Evolutionary conservation across 2,888 invertebrate genomes (phyloP).

Genomic region (Disparrhopalites patrizii): DNA sequence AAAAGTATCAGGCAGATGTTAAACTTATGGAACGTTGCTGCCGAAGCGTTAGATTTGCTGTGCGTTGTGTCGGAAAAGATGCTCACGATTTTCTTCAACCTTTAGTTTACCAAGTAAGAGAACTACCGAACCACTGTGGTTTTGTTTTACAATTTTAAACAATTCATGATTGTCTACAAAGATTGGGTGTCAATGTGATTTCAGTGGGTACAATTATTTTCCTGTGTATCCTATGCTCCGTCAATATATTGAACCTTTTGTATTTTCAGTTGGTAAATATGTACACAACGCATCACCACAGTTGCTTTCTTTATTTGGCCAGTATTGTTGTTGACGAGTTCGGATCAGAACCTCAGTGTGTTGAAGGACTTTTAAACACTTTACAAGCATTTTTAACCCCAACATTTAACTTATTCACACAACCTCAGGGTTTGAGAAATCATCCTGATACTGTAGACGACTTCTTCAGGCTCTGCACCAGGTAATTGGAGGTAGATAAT

Average conservation of each 20-base stretch:
- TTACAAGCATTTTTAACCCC: conserved; percentile 75
- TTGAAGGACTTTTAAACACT: conserved; percentile 77
- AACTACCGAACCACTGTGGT: too few species aligned
- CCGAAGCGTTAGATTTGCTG: conserved; percentile 77
- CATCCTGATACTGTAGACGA: conserved; percentile 99
- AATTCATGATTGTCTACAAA: neutral
- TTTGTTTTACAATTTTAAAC: neutral
- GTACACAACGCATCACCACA: conserved; percentile 75
- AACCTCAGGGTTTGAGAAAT: conserved; percentile 72
- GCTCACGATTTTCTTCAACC: conserved; percentile 72
- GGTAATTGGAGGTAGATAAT: conserved; percentile 53
- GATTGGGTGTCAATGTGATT: neutral
- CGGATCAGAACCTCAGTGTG: conserved; percentile 65
- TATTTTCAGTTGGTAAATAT: conserved; percentile 62
- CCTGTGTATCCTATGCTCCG: too few species aligned
- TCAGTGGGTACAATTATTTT: too few species aligned
- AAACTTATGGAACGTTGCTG: conserved; percentile 90
- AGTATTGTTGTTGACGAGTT: conserved; percentile 89
- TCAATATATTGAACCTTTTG: conserved; percentile 1
- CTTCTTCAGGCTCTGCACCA: conserved; percentile 77
- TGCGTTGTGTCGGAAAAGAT: conserved; percentile 78
- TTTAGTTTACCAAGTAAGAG: conserved; percentile 57
- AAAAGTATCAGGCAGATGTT: conserved; percentile 73
- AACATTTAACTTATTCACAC: conserved; percentile 75
- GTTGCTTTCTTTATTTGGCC: conserved; percentile 85